Base-by-base conservation (phyloP, 1,140 invertebrate genomes). In the Anthonomus grandis region DNA sequence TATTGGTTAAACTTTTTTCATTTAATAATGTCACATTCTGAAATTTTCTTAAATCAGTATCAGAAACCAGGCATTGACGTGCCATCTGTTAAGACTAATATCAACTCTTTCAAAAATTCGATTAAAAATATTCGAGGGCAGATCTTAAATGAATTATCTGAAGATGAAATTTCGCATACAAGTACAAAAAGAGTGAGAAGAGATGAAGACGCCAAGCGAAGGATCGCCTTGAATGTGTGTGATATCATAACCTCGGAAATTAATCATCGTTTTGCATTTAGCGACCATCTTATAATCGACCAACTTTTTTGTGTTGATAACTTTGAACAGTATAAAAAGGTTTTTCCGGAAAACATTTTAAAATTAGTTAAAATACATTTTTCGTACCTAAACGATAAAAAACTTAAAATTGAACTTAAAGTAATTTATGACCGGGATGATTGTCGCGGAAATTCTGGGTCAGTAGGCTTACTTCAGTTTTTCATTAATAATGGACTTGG, bases 1-100 rank as follows among this genome's bases (percentile, higher is more conserved):
- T 64, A 54, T 60, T 66, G 64, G 64, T 34, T 66, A 6, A 38
- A 21, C 31, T 54, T 64, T 50, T 64, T 62, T 31, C 48, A 61
- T 41, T 18, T 45, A 9, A 47, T 65, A 19, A 54, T 65, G 54
- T 56, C 56, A 4, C 56, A 59, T 51, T 39, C 45, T n/a, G 59
- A 61, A 21, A 64, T 57, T 24, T 39, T 65, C 4, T 63, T 19
- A 42, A 59, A 56, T 48, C 37, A 65, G 49, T 41, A 63, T 10
- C 61, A 63, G 46, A 47, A 39, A 44, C 13, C 36, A 24, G 22
- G 25, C 18, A 57, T 41, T 9, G 61, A 63, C 22, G 12, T 13
- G 9, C 25, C 54, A 13, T 13, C 37, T 45, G 13, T 60, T 17
- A 15, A 5, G 3, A 8, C 4, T 8, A 3, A 8, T 18, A 6